phyloP scores from a whole-genome alignment of 1,140 invertebrate species.

The Pentalonia nigronervosa region DNA sequence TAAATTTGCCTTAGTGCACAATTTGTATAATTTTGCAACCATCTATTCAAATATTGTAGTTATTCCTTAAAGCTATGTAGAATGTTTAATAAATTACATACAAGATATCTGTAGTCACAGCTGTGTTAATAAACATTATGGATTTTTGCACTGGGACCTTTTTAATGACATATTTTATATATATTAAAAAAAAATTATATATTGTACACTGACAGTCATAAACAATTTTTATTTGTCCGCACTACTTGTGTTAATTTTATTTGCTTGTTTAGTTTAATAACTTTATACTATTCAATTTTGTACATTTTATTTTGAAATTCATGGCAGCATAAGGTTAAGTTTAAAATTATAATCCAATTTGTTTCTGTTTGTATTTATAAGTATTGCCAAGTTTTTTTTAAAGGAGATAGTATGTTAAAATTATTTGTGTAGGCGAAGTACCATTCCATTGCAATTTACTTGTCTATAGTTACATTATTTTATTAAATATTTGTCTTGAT shows the following conservation, averaged over 20 bases:
- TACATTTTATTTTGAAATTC: background rate
- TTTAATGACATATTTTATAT: constrained; percentile 24
- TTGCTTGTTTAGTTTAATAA: background rate
- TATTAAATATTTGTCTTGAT: background rate
- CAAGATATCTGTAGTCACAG: constrained; percentile 27
- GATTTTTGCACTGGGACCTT: background rate
- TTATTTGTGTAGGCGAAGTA: background rate
- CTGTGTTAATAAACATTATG: constrained; percentile 16
- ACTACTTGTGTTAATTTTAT: constrained; percentile 15
- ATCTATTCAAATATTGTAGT: background rate
- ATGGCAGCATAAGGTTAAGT: background rate
- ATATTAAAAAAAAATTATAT: background rate
- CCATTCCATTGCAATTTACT: background rate
- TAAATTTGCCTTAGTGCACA: background rate
- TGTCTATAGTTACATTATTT: background rate
- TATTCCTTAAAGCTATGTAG: background rate
- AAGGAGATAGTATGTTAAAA: background rate
- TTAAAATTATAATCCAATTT: background rate
- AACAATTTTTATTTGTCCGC: background rate
- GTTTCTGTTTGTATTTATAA: background rate
- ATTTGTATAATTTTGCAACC: background rate
- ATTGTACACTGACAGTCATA: background rate
- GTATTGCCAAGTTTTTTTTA: background rate
- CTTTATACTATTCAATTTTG: background rate
- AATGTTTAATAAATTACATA: constrained; percentile 33